These are phyloP conservation scores for Pseudochaenichthys georgianus DNA, from an alignment of 2,797 vertebrate genomes.

Conservation along the genomic window DNA sequence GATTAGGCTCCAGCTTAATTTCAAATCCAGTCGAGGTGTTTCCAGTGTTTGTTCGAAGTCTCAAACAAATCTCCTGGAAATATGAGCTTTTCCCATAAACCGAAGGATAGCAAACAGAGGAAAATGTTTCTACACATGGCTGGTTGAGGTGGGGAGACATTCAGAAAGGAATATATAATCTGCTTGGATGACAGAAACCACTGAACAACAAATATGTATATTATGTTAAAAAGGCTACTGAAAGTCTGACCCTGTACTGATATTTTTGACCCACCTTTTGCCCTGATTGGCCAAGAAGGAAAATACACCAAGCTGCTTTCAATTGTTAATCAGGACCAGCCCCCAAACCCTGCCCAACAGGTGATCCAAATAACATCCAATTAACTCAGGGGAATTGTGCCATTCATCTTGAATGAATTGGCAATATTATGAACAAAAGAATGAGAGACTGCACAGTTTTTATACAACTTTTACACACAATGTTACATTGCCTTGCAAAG, in stretches of 20 bases:
- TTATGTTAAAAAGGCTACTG: conserved; percentile 32
- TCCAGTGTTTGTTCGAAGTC: conserved; percentile 69
- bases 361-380: too few species aligned
- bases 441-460: too few species aligned
- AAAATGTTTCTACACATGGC: conserved; percentile 73
- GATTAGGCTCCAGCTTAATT: conserved; percentile 71
- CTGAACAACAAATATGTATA: conserved; percentile 45
- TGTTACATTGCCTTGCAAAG: too few species aligned
- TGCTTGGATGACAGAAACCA: conserved; percentile 49
- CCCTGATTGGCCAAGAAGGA: too few species aligned
- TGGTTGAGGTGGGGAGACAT: conserved; percentile 20
- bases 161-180: conserved; percentile 53
- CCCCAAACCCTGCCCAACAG: too few species aligned
- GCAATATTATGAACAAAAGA: too few species aligned
- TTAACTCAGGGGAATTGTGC: too few species aligned
- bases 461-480: too few species aligned
- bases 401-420: too few species aligned
- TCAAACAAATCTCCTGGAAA: conserved; percentile 79
- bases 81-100: conserved; percentile 64
- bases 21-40: conserved; percentile 78
- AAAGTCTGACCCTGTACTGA: neutral
- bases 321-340: too few species aligned
- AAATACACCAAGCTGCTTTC: too few species aligned
- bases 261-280: too few species aligned
- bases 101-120: conserved; percentile 51